Percentiles rank a stretch among this genome's conserved stretches.
phyloP scores from a whole-genome alignment of 2,888 invertebrate genomes.

The Cryptocheilus praepositus region DNA sequence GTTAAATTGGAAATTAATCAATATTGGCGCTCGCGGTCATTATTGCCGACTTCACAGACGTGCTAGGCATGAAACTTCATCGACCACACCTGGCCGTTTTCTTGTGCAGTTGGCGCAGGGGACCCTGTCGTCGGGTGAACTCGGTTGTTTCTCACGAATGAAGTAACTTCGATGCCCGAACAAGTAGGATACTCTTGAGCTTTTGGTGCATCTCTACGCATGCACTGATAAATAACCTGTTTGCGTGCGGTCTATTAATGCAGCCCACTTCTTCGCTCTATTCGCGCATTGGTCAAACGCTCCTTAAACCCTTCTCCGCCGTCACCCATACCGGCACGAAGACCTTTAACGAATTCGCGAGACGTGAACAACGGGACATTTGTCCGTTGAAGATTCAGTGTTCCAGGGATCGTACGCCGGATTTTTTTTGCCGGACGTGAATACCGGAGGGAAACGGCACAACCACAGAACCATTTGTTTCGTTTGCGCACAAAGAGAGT shows the following conservation, averaged over 20 bases:
- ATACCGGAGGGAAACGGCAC: too few relatives aligned
- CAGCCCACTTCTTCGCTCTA: slow-evolving; percentile 39
- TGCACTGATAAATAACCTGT: slow-evolving; percentile 55
- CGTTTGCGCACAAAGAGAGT: slow-evolving; percentile 3
- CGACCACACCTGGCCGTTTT: neutral
- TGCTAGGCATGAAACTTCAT: neutral
- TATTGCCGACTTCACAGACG: neutral
- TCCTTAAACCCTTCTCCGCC: neutral
- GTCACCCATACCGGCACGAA: neutral
- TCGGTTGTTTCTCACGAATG: slow-evolving; percentile 30
- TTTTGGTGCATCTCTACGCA: slow-evolving; percentile 54
- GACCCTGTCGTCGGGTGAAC: slow-evolving; percentile 12
- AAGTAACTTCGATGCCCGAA: slow-evolving; percentile 71
- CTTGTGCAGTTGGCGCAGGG: neutral
- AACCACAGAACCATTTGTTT: neutral
- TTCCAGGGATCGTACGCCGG: neutral
- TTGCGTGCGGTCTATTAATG: slow-evolving; percentile 40
- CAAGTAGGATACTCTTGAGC: slow-evolving; percentile 59
- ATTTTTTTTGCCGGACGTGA: neutral
- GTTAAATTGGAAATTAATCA: slow-evolving; percentile 9
- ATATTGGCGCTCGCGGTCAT: slow-evolving; percentile 9
- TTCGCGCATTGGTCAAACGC: slow-evolving; percentile 43
- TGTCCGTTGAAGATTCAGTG: neutral
- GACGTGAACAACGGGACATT: neutral
- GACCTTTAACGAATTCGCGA: too few relatives aligned